These are phyloP conservation scores for Eciton burchellii DNA, from an alignment of 1,140 invertebrate species.

Conservation along the genomic window DNA sequence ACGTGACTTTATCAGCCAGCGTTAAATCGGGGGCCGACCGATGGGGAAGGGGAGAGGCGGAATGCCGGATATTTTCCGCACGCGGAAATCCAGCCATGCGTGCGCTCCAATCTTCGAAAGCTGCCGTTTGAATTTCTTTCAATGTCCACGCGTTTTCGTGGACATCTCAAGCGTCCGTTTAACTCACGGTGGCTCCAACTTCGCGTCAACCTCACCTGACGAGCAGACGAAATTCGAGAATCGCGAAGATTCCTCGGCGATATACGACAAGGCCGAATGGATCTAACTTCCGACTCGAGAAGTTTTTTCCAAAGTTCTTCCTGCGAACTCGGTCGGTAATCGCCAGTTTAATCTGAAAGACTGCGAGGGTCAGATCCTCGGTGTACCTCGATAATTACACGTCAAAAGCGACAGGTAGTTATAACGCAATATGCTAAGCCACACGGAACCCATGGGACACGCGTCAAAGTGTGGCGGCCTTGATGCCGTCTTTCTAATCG, in stretches of 20 bases:
- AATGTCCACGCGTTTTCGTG: too few species aligned
- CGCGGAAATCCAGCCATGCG: not conserved
- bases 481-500: constrained; percentile 40
- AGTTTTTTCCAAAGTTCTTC: not conserved
- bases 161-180: too few species aligned
- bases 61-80: not conserved
- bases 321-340: constrained; percentile 40
- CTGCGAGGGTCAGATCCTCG: constrained; percentile 31
- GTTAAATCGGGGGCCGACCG: not conserved
- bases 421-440: constrained; percentile 50
- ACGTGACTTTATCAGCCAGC: constrained; percentile 22
- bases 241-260: not conserved
- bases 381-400: constrained; percentile 66
- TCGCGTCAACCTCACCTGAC: too few species aligned
- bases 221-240: not conserved
- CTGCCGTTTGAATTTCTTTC: too few species aligned
- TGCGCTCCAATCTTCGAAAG: not conserved
- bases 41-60: not conserved
- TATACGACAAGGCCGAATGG: not conserved
- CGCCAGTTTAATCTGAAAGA: constrained; percentile 27
- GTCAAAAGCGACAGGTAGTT: constrained; percentile 67
- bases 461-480: constrained; percentile 50
- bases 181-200: too few species aligned
- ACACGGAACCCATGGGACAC: not conserved
- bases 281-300: not conserved